Base-by-base conservation (phyloP, 2,888 invertebrate species). In the Campoplex nolae region DNA sequence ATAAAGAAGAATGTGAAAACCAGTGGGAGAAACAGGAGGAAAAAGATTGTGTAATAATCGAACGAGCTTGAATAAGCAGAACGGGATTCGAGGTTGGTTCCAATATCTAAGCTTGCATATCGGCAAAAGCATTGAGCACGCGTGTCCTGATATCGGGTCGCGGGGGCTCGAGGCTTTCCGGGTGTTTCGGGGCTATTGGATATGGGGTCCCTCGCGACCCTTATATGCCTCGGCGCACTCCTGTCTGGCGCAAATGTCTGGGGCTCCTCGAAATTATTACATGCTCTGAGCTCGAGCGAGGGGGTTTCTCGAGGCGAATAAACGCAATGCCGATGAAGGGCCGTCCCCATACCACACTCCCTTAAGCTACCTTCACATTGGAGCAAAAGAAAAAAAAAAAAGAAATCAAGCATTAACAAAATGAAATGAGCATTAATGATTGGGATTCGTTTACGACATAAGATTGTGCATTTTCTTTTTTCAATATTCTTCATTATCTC, bases 181-280 rank as follows among this genome's bases (percentile, higher is more conserved):
- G 78, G 78, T 78, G 74, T 86, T 85, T 85, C 58, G 78, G 84
- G 82, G 85, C 48, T 77, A 68, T 81, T 71, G 65, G 42, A 81
- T 67, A 54, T 67, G 58, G 79, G 83, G 79, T 86, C 79, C 75
- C 83, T 75, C 68, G 70, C 75, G 85, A 86, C 75, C 86, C 75
- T 62, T 83, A 65, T 71, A 79, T 84, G 79, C 80, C 79, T 83
- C 86, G 62, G 3, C 82, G 82, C 67, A 77, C 79, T 89, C 77
- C 77, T 88, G 86, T 85, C 84, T 88, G 88, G 83, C 83, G 56
- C 88, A 83, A 88, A 89, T 85, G 88, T 88, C 85, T 88, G 87
- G 90, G 88, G 89, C 88, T 89, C 89, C 88, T 90, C 88, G 84
- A 91, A 91, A 92, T 91, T 92, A 91, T 91, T 90, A 91, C 89